Percentiles rank a stretch among this genome's conserved stretches.
These are phyloP conservation scores for Calliopum simillimum DNA, from an alignment of 2,888 invertebrate species.

Conservation along the genomic window DNA sequence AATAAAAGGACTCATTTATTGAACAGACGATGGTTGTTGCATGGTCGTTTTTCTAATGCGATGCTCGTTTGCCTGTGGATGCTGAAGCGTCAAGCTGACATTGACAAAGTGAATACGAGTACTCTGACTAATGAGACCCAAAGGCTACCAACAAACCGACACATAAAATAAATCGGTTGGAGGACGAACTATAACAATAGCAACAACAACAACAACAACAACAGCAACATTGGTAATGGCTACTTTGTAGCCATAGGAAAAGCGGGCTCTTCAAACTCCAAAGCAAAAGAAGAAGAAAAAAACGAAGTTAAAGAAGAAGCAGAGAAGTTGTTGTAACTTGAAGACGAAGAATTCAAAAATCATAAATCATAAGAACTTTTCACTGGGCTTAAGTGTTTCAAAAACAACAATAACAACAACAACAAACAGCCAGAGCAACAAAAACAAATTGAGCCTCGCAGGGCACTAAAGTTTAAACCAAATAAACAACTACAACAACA, in stretches of 20 bases:
- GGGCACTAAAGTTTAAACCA: constrained; percentile 28
- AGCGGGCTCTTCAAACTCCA: background rate
- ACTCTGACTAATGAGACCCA: constrained; percentile 37
- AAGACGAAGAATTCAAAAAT: too few species aligned
- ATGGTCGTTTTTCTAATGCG: background rate
- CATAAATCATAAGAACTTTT: constrained; percentile 31
- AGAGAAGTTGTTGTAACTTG: constrained; percentile 9
- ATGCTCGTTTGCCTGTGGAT: background rate
- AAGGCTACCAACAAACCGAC: constrained; percentile 21
- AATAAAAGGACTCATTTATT: too few species aligned
- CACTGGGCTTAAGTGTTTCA: constrained; percentile 20
- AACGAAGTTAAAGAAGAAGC: constrained; percentile 22
- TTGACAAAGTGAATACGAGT: constrained; percentile 35
- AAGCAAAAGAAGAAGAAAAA: constrained; percentile 21
- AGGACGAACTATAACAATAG: background rate
- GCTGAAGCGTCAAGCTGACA: constrained; percentile 27
- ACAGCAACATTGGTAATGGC: background rate
- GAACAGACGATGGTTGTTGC: background rate
- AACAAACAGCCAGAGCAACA: background rate
- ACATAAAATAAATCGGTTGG: background rate
- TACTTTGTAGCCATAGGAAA: background rate
- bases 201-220: constrained; percentile 14
- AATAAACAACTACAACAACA: constrained; percentile 20
- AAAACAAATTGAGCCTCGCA: constrained; percentile 20
- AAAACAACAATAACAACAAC: background rate